These are phyloP conservation scores for Ceratitis capitata DNA, from an alignment of 1,140 invertebrate species.

Conservation along the genomic window DNA sequence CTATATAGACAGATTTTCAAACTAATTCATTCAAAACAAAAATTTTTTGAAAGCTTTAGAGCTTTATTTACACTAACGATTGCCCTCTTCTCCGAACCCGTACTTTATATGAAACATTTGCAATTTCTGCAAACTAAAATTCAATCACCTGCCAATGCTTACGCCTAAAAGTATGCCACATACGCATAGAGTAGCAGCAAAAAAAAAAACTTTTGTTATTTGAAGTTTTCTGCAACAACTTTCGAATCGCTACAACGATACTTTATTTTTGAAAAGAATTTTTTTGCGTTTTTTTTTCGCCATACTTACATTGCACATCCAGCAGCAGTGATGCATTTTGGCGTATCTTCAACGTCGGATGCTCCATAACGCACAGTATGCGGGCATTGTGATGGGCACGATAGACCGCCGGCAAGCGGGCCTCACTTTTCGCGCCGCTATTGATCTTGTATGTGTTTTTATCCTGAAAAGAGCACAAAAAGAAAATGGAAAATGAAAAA, in stretches of 20 bases:
- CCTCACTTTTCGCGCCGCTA: conserved; percentile 71
- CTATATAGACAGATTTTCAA: too few relatives aligned
- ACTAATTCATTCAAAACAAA: too few relatives aligned
- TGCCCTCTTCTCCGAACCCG: too few relatives aligned
- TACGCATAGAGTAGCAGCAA: too few relatives aligned
- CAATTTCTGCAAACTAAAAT: background rate
- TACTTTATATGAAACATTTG: background rate
- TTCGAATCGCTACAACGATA: background rate
- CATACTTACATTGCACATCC: conserved; percentile 83
- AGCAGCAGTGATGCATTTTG: conserved; percentile 78
- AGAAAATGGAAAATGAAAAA: too few relatives aligned
- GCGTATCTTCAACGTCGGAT: conserved; percentile 73
- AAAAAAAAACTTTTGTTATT: background rate
- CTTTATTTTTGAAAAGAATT: background rate
- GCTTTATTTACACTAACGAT: too few relatives aligned
- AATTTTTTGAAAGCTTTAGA: too few relatives aligned
- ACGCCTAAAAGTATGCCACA: background rate
- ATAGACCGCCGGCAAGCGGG: conserved; percentile 73
- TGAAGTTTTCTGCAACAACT: background rate
- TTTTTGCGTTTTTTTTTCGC: background rate
- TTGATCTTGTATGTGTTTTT: conserved; percentile 64
- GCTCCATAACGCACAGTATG: conserved; percentile 77
- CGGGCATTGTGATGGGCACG: conserved; percentile 80
- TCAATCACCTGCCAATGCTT: background rate
- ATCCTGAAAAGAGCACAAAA: conserved; percentile 54